Base-by-base conservation (phyloP, 2,888 invertebrate genomes). In the Meloe dianella region DNA sequence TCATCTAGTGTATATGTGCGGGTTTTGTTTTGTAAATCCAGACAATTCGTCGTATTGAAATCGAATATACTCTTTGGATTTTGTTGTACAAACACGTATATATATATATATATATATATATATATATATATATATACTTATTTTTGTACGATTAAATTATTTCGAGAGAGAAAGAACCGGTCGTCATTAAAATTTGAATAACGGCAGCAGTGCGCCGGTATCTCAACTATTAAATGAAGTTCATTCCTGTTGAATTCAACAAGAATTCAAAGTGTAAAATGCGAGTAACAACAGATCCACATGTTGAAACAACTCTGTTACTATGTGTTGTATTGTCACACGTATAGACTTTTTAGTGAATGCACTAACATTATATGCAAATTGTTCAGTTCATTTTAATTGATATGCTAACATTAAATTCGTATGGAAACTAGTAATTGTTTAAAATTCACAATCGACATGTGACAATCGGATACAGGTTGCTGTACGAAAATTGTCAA, bases 111-210 rank as follows among this genome's bases (percentile, higher is more conserved):
- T 63, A 66, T 60, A 51, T 63, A 64, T 61, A 64, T 64, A 63
- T 70, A 65, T n/a, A n/a, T n/a, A n/a, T n/a, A n/a, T n/a, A n/a
- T n/a, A n/a, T n/a, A n/a, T n/a, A n/a, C n/a, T n/a, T n/a, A n/a
- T 60, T 63, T 56, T 56, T 32, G 61, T 61, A 24, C 47, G 68
- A 68, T 70, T 65, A 70, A 65, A 65, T 69, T 67, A 70, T 68
- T 70, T 70, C 65, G 60, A 57, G 12, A 65, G 60, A 70, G 60
- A 63, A 6, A 65, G 60, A 70, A 67, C 70, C 70, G 70, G 70
- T 70, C 61, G 63, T 67, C 35, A 70, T 70, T 70, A 70, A 68
- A 70, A 70, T 68, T 68, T 70, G 66, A 67, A 67, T 69, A 67
- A 69, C 61, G 64, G 58, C 64, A 62, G 64, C 66, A 64, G 54